Evolutionary conservation across 2,113 vertebrate species (phyloP), one percentile per base, ranked within the genome.

Genomic region (Alethe diademata): DNA sequence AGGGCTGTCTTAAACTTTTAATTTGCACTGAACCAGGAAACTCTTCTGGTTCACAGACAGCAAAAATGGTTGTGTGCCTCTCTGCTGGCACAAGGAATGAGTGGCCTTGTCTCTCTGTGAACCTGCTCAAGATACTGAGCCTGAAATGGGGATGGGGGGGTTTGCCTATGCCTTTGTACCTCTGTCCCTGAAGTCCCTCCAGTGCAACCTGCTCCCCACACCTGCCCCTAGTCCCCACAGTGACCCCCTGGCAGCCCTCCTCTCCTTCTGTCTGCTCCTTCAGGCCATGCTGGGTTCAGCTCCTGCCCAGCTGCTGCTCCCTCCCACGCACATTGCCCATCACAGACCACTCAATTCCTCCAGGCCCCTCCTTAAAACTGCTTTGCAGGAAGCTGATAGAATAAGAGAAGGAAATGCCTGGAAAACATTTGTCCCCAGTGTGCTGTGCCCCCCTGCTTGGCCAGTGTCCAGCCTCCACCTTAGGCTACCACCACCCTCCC

Each of bases 21-120:
- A 26, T 60, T 66, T 54, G 45, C 31, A 57, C 42, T 13, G 6
- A 93, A 92, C 54, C 64, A 90, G 54, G 47, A 94, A 92, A 70
- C 12, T 19, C 3, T 4, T 2, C 42, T 69, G 48, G 18, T 14
- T 75, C 24, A 31, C 3, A 2, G 48, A n/a, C 12, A 79, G n/a
- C 15, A 87, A 48, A 82, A 86, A 45, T 12, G 2, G 3, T 48
- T 47, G 13, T 35, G 12, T 67, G 19, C 33, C 23, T 66, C 38
- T 81, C 65, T 87, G 51, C 20, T 3, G 5, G n/a, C 19, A 72
- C 0, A 0, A 14, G 22, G 16, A 87, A 60, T 0, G 3, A 70
- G 15, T 0, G 0, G 56, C 45, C 31, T 47, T 1, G 0, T 67
- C 17, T 28, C 29, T 62, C 36, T 40, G 36, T 0, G 0, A 65